These are phyloP conservation scores for Diadema setosum DNA, from an alignment of 35 echinoderm and acorn worm species.

Conservation along the genomic window DNA sequence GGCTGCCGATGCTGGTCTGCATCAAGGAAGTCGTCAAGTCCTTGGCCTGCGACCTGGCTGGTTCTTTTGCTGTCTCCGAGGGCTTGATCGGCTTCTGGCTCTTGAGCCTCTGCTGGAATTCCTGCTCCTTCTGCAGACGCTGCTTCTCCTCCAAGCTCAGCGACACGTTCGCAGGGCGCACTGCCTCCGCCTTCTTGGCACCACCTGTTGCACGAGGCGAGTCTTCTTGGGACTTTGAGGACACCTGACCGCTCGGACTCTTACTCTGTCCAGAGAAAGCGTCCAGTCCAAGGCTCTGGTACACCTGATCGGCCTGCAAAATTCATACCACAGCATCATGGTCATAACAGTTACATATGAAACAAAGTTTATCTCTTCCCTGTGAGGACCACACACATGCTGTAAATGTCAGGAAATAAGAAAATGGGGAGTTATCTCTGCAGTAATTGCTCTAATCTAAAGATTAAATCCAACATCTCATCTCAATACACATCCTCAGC, in stretches of 20 bases:
- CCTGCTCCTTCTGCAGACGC: conserved; percentile 91
- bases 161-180: conserved; percentile 35
- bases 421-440: too few relatives aligned
- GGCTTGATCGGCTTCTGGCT: conserved; percentile 56
- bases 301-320: conserved; percentile 78
- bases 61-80: background rate
- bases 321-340: too few relatives aligned
- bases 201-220: background rate
- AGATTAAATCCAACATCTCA: too few relatives aligned
- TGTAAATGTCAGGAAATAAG: too few relatives aligned
- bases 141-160: conserved; percentile 89
- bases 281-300: conserved; percentile 82
- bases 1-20: conserved; percentile 31
- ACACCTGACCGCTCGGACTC: conserved; percentile 20
- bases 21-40: conserved; percentile 60
- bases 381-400: too few relatives aligned
- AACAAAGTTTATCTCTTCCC: too few relatives aligned
- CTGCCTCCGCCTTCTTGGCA: background rate
- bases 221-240: background rate
- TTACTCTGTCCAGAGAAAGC: conserved; percentile 49
- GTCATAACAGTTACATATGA: too few relatives aligned
- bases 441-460: too few relatives aligned
- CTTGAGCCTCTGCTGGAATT: conserved; percentile 86
- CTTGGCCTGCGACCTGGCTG: conserved; percentile 32
- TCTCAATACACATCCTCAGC: too few relatives aligned